Evolutionary conservation across 2,888 invertebrate species (phyloP).

Genomic region (Scrobipalpa atriplicella): DNA sequence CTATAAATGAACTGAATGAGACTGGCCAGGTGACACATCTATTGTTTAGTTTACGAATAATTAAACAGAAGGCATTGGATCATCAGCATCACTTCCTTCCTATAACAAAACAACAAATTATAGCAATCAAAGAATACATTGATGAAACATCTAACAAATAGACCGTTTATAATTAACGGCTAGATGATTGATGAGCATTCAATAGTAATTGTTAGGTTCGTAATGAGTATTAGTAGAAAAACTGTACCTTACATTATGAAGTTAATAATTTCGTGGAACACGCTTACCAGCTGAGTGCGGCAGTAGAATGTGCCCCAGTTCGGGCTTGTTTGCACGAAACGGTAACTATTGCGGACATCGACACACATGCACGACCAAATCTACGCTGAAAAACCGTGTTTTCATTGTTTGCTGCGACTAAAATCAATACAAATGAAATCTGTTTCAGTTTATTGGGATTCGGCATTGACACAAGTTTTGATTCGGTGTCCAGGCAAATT

Average conservation of each 20-base stretch:
- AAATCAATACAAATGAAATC: not conserved
- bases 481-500: not conserved
- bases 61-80: slow-evolving; percentile 13
- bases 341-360: slow-evolving; percentile 55
- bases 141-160: slow-evolving; percentile 17
- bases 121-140: slow-evolving; percentile 18
- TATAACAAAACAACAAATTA: not conserved
- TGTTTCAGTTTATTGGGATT: not conserved
- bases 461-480: not conserved
- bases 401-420: slow-evolving; percentile 20
- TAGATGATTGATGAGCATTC: slow-evolving; percentile 20
- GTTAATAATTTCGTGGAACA: slow-evolving; percentile 26
- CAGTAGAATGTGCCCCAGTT: slow-evolving; percentile 55
- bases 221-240: slow-evolving; percentile 21
- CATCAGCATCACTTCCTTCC: not conserved
- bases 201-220: slow-evolving; percentile 16
- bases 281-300: slow-evolving; percentile 45
- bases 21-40: not conserved
- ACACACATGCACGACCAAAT: slow-evolving; percentile 41
- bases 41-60: slow-evolving; percentile 19
- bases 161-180: slow-evolving; percentile 2
- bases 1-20: not conserved
- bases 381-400: slow-evolving; percentile 31
- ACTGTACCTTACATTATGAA: slow-evolving; percentile 13
- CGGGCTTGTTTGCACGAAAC: slow-evolving; percentile 62